Conservation (phyloP, 2,797 vertebrate species). For the Rallus crepitans region DNA sequence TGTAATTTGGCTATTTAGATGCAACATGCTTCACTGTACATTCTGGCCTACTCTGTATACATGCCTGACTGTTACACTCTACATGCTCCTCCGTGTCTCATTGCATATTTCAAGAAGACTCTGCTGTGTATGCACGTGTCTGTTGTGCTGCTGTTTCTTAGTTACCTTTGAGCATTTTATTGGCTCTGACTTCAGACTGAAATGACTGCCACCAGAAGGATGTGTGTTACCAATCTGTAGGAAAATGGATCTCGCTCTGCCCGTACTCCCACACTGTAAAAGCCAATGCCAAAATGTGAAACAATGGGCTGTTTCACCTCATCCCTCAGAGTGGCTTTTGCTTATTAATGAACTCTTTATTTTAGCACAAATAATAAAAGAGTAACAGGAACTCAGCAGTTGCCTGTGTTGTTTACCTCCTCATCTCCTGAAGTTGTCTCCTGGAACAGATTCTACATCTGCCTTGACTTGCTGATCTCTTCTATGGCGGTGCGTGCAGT, state of each 20-base stretch:
- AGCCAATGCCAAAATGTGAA: not conserved
- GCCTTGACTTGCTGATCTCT: not conserved
- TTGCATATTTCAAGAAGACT: not conserved
- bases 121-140: fast-evolving
- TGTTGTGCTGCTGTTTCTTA: not conserved
- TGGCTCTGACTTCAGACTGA: not conserved
- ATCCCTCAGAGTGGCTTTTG: not conserved
- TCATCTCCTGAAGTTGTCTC: not conserved
- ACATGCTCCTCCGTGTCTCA: not conserved
- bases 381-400: not conserved
- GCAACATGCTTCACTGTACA: not conserved
- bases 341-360: not conserved
- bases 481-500: not conserved
- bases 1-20: slow-evolving; percentile 46
- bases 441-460: not conserved
- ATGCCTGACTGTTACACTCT: not conserved
- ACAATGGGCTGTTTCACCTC: not conserved
- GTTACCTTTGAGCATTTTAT: not conserved
- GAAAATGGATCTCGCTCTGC: not conserved
- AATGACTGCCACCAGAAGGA: not conserved
- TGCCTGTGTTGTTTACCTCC: not conserved
- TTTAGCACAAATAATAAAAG: not conserved
- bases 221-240: not conserved
- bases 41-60: not conserved
- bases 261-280: not conserved